A percentile compares a stretch with the other conserved stretches of the same genome.
phyloP scores from a whole-genome alignment of 2,113 vertebrate genomes.

The Halcyon senegalensis region DNA sequence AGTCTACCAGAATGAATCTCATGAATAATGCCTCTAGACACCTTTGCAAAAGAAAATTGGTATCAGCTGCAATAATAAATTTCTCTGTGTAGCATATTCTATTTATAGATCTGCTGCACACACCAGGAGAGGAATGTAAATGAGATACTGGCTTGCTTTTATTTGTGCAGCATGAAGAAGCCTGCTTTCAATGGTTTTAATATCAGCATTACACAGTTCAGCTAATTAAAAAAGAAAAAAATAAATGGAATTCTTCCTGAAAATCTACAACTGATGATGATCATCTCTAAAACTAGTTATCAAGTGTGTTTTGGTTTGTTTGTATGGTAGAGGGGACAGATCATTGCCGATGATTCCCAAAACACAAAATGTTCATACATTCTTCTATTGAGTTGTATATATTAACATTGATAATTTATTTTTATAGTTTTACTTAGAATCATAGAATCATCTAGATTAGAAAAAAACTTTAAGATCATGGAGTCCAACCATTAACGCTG shows the following conservation, averaged over 20 bases:
- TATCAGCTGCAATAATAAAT: constrained; percentile 65
- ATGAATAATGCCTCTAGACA: constrained; percentile 70
- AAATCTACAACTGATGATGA: background rate
- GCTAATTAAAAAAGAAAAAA: constrained; percentile 8
- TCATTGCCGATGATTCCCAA: background rate
- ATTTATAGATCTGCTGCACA: constrained; percentile 57
- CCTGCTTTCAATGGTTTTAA: constrained; percentile 10
- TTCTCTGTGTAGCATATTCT: constrained; percentile 61
- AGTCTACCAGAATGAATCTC: constrained; percentile 51
- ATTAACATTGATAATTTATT: background rate
- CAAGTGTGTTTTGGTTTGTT: background rate
- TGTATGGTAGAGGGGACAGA: background rate
- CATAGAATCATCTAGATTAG: too few species aligned
- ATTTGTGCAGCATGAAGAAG: background rate
- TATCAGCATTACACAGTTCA: background rate
- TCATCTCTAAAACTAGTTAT: background rate
- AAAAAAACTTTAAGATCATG: too few species aligned
- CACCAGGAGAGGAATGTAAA: constrained; percentile 38
- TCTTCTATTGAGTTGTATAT: background rate
- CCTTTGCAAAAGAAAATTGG: constrained; percentile 65
- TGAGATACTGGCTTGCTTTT: background rate
- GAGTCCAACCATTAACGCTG: too few species aligned
- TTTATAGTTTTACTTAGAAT: background rate
- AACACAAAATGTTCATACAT: background rate
- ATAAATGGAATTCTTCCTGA: background rate